These are phyloP conservation scores for Buphagus erythrorhynchus DNA, from an alignment of 2,797 vertebrate species.

Conservation along the genomic window DNA sequence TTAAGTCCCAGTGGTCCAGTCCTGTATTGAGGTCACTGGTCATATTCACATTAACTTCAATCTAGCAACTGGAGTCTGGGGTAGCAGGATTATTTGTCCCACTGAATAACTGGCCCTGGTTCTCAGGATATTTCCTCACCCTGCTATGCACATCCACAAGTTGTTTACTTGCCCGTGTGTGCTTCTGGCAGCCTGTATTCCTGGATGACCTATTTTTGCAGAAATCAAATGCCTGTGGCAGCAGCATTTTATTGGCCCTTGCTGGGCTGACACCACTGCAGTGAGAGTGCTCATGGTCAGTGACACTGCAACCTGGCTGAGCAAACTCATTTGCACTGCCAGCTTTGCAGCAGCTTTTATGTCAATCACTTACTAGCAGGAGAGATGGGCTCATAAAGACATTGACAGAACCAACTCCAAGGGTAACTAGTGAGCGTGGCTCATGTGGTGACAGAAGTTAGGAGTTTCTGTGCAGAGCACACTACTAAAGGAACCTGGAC, in stretches of 20 bases:
- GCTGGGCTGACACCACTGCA: neutral
- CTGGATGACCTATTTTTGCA: conserved; percentile 22
- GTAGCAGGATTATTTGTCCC: neutral
- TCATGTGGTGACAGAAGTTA: neutral
- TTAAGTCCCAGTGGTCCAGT: neutral
- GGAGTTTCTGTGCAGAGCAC: neutral
- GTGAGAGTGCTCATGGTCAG: neutral
- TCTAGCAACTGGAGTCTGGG: neutral
- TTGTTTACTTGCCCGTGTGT: neutral
- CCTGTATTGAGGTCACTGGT: neutral
- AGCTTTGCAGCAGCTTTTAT: neutral
- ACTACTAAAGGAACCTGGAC: neutral
- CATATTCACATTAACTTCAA: neutral
- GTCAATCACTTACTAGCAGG: neutral
- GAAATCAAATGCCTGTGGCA: neutral
- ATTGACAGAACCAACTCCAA: neutral
- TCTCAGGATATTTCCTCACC: neutral
- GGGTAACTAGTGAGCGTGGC: neutral
- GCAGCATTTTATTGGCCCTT: neutral
- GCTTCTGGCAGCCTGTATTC: neutral
- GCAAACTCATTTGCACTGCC: neutral
- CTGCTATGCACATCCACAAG: neutral
- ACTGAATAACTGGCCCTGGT: neutral
- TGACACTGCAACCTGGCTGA: neutral
- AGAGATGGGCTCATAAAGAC: neutral